Conservation (phyloP, 23 tunicate species). For the Halocynthia roretzi region DNA sequence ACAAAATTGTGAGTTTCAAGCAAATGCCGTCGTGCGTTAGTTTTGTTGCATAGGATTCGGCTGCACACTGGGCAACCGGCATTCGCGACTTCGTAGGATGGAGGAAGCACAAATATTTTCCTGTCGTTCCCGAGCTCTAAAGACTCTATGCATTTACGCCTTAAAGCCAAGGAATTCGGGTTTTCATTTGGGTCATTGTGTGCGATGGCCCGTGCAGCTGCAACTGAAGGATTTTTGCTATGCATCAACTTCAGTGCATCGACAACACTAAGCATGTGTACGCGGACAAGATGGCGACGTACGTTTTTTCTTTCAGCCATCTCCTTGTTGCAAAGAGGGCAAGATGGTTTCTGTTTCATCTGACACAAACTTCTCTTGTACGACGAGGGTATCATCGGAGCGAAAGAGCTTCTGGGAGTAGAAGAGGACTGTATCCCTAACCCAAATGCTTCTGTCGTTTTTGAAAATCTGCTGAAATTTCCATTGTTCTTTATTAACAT, state of each 20-base stretch:
- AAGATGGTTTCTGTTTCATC: neutral
- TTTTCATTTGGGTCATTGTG: neutral
- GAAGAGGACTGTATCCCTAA: no score
- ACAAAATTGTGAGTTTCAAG: conserved; percentile 18
- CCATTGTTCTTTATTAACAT: no score
- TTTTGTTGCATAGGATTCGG: conserved; percentile 6
- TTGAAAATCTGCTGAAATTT: no score
- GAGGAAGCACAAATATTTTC: conserved; percentile 13
- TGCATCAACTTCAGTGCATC: conserved; percentile 6
- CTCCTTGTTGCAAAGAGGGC: conserved; percentile 13
- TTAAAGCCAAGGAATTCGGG: neutral
- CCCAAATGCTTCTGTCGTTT: no score
- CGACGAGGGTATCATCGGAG: no score
- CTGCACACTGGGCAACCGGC: conserved; percentile 12
- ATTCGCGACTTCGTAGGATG: neutral
- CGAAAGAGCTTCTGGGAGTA: no score
- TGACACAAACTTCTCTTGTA: no score
- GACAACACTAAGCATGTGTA: conserved; percentile 8
- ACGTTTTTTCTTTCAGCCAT: conserved; percentile 18
- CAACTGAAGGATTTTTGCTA: neutral
- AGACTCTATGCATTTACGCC: neutral
- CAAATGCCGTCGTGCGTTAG: conserved; percentile 24
- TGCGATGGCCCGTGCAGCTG: neutral
- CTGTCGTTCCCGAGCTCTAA: conserved; percentile 10
- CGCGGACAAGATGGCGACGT: conserved; percentile 14